phyloP scores from a whole-genome alignment of 2,113 vertebrate species.

The Manacus vitellinus region DNA sequence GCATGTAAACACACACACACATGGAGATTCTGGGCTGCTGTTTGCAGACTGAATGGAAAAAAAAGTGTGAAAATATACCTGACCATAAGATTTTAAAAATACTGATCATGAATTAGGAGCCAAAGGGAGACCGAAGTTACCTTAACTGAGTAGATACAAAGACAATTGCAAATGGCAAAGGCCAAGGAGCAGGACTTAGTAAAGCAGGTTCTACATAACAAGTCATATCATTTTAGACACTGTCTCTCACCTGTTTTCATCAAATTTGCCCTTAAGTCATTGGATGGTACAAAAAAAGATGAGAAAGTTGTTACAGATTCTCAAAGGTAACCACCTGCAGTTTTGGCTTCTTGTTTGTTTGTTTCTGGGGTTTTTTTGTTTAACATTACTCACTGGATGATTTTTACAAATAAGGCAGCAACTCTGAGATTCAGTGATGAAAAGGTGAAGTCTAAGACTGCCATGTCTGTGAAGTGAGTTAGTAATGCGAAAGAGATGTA shows the following conservation, averaged over 20 bases:
- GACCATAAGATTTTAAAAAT: not conserved
- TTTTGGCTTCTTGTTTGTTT: not conserved
- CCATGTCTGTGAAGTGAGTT: not conserved
- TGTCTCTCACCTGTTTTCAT: not conserved
- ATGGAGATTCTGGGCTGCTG: not conserved
- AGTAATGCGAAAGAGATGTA: not conserved
- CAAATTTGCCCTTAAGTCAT: not conserved
- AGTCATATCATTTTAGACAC: not conserved
- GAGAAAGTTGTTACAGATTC: not conserved
- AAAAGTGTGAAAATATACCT: not conserved
- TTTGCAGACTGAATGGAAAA: not conserved
- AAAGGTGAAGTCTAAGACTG: conserved; percentile 13
- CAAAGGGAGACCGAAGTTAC: not conserved
- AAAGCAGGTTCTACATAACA: conserved; percentile 16
- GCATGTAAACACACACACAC: not conserved
- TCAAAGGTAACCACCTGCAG: not conserved
- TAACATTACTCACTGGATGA: not conserved
- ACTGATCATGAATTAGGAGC: not conserved
- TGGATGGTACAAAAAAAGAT: not conserved
- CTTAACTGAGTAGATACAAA: not conserved
- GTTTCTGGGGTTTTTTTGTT: not conserved
- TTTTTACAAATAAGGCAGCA: not conserved
- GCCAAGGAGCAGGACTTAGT: not conserved
- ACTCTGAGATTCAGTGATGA: not conserved
- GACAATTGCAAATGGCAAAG: conserved; percentile 33